These are phyloP conservation scores for Cyprinodon diabolis DNA, from an alignment of 2,797 vertebrate genomes.

Conservation along the genomic window DNA sequence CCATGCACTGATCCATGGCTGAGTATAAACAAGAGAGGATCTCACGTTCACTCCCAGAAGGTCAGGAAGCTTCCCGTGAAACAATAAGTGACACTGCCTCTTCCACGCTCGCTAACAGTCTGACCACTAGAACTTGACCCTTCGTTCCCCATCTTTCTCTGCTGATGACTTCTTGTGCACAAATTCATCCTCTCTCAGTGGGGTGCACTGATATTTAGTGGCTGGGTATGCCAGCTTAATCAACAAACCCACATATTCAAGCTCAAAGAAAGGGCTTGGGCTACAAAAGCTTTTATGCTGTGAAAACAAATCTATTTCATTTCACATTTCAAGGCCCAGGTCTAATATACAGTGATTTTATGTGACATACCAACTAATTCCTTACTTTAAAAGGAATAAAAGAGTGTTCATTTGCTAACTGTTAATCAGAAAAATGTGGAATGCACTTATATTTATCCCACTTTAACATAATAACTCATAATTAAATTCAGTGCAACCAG, in stretches of 20 bases:
- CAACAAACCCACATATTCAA: constrained; percentile 64
- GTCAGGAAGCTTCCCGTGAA: constrained; percentile 81
- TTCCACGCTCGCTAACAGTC: constrained; percentile 70
- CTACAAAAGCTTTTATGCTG: constrained; percentile 36
- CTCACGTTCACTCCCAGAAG: constrained; percentile 77
- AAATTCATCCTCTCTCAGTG: constrained; percentile 48
- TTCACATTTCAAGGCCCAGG: neutral
- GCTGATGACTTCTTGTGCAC: constrained; percentile 50
- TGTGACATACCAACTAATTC: neutral
- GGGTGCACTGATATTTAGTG: constrained; percentile 81
- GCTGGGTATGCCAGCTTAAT: constrained; percentile 72
- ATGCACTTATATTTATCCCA: neutral
- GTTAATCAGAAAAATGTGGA: neutral
- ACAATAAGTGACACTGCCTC: constrained; percentile 80
- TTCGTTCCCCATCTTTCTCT: constrained; percentile 18
- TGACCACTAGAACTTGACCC: constrained; percentile 72
- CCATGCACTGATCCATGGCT: constrained; percentile 86
- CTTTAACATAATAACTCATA: neutral
- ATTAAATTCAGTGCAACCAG: neutral
- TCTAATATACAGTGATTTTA: neutral
- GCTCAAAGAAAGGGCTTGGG: constrained; percentile 54
- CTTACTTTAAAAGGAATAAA: neutral
- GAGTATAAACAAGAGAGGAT: constrained; percentile 84
- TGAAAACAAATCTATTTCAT: constrained; percentile 56
- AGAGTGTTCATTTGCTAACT: neutral